Percentiles rank a stretch among this genome's conserved stretches.
Evolutionary conservation across 2,113 vertebrate species (phyloP).

Genomic region (Scolopax mira): DNA sequence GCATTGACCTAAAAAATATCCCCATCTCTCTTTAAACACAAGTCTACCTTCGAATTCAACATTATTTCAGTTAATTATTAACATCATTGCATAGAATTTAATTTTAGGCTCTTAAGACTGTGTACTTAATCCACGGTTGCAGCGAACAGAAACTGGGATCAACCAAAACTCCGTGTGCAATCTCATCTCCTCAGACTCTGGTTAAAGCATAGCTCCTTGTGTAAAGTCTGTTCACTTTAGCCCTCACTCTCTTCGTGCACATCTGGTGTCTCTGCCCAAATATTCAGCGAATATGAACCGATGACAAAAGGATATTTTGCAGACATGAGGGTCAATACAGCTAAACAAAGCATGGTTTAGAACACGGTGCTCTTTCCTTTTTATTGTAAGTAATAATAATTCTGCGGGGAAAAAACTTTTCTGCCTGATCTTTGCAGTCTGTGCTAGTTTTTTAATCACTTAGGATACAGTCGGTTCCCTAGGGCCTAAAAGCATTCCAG

Average conservation of each 20-base stretch:
- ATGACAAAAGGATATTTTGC: background rate
- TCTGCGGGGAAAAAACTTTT: background rate
- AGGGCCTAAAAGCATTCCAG: background rate
- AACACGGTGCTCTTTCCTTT: background rate
- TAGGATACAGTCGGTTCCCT: background rate
- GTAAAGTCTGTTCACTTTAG: background rate
- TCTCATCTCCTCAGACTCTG: background rate
- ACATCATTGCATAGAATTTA: background rate
- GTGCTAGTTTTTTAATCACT: background rate
- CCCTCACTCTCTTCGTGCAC: background rate
- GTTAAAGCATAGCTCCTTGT: background rate
- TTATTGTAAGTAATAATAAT: background rate
- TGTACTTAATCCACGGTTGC: background rate
- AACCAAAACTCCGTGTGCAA: background rate
- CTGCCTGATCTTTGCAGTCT: background rate
- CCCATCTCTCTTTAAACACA: background rate
- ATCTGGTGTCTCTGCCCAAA: background rate
- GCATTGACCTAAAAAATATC: constrained; percentile 1
- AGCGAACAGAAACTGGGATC: background rate
- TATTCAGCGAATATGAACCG: background rate
- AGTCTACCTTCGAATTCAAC: background rate
- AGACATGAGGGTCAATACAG: background rate
- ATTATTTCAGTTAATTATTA: background rate
- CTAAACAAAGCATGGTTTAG: background rate
- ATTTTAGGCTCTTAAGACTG: background rate